Base-by-base conservation (phyloP, 2,888 invertebrate species). In the Dascillus cervinus region DNA sequence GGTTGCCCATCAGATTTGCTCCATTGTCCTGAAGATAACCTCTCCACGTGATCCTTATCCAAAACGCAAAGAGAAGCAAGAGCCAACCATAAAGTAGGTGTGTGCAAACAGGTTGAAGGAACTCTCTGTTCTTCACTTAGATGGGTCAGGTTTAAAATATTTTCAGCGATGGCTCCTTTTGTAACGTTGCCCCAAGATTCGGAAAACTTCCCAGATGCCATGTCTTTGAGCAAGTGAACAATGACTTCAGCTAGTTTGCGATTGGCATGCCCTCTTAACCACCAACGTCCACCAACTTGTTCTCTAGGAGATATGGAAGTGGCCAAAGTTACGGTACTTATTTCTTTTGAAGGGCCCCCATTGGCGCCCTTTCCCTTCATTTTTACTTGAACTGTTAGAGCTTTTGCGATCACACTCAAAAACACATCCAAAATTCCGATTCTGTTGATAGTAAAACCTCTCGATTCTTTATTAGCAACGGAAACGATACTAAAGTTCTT, bases 11-110 rank as follows among this genome's bases (percentile, higher is more conserved):
- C 69, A 21, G 72, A 63, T 49, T 79, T 79, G 47, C 75, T 79
- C 83, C 86, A 87, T 50, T 85, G 84, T 0, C 83, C 65, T n/a
- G 82, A 82, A 1, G 83, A 82, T 32, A 84, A 62, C 37, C 79
- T 65, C 47, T 92, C 91, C 1, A 91, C 87, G 56, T 95, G 91
- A 39, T 91, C 87, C 32, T 85, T 82, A 52, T 92, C 90, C 43
- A 96, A 72, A 2, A 95, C 89, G 62, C 95, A 92, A 8, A 97
- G 74, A 1, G 96, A 88, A 1, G 95, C 90, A 29, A 97, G 66
- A 0, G 94, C 86, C 48, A 95, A 65, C 97, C 97, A 97, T 29
- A 94, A 70, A 0, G 85, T 82, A 2, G 92, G 85, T 14, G 82
- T 79, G 47, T 81, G 78, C 24, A 94, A 70, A 60, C 94, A 95